Conservation (phyloP, 30 jellyfish, hydroid and myxozoan species). For the Aurelia sp. region DNA sequence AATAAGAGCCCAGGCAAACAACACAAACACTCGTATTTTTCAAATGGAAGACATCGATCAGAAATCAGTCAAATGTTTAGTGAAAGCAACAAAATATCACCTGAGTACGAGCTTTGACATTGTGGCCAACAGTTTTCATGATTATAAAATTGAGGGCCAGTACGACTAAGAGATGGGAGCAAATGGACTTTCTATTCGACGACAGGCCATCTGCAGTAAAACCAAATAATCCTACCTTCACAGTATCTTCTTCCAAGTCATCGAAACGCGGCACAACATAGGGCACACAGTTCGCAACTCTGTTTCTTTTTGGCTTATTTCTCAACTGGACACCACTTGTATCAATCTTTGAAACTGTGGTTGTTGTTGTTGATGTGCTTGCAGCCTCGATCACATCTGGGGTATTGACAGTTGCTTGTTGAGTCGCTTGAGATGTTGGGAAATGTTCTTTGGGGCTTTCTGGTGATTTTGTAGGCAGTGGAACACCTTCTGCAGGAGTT, state of each 20-base stretch:
- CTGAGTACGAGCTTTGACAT: too few species aligned
- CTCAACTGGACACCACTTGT: slow-evolving; percentile 68
- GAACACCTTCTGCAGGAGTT: slow-evolving; percentile 87
- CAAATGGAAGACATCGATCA: too few species aligned
- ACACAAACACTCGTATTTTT: too few species aligned
- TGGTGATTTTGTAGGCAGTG: slow-evolving; percentile 39
- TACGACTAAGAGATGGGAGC: too few species aligned
- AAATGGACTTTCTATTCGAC: too few species aligned
- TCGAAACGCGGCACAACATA: slow-evolving; percentile 86
- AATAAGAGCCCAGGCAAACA: too few species aligned
- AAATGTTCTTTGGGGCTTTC: slow-evolving; percentile 4
- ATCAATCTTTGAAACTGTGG: slow-evolving; percentile 40
- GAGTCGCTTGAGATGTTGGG: slow-evolving; percentile 5
- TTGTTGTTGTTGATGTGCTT: background rate
- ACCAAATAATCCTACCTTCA: slow-evolving; percentile 39
- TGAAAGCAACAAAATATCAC: too few species aligned
- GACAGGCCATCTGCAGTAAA: background rate
- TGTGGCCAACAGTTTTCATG: too few species aligned
- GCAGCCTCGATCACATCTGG: slow-evolving; percentile 15
- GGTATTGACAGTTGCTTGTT: background rate
- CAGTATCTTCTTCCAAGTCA: slow-evolving; percentile 77
- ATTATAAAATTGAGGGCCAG: too few species aligned
- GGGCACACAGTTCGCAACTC: slow-evolving; percentile 46
- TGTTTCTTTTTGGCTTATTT: slow-evolving; percentile 51
- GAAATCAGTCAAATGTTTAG: too few species aligned